These are phyloP conservation scores for Ephydatia muelleri DNA, from an alignment of 37 sponge, comb jelly and placozoan species.

Conservation along the genomic window DNA sequence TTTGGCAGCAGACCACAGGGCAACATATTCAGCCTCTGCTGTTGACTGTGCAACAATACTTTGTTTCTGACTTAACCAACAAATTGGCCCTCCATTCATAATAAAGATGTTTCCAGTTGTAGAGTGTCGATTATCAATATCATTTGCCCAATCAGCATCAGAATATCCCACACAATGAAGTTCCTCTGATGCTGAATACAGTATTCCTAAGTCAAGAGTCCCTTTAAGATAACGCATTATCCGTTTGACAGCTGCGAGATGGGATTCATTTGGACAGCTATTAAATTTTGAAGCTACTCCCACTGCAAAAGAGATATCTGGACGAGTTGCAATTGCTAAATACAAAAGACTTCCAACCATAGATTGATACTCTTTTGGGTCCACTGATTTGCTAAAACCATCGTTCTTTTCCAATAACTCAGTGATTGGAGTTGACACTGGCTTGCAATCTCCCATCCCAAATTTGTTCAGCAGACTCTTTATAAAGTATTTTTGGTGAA, in stretches of 20 bases:
- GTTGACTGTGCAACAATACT: conserved; percentile 31
- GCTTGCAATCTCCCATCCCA: conserved; percentile 46
- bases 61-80: conserved; percentile 58
- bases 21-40: conserved; percentile 45
- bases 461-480: conserved; percentile 26
- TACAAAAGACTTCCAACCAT: conserved; percentile 69
- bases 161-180: conserved; percentile 36
- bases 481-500: conserved; percentile 55
- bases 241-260: conserved; percentile 52
- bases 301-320: conserved; percentile 66
- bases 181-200: conserved; percentile 24
- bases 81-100: conserved; percentile 44
- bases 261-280: conserved; percentile 38
- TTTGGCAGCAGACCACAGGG: conserved; percentile 30
- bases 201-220: conserved; percentile 11
- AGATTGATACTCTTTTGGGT: conserved; percentile 45
- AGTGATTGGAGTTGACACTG: conserved; percentile 37
- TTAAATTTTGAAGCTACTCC: conserved; percentile 40
- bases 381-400: conserved; percentile 37
- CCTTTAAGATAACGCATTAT: conserved; percentile 54
- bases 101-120: conserved; percentile 57
- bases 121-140: conserved; percentile 47
- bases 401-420: conserved; percentile 51
- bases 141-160: conserved; percentile 62
- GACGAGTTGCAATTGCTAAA: conserved; percentile 38